Percentiles rank a stretch among this genome's conserved stretches.
Evolutionary conservation across 1,140 invertebrate genomes (phyloP).

Genomic region (Macrobrachium nipponense): DNA sequence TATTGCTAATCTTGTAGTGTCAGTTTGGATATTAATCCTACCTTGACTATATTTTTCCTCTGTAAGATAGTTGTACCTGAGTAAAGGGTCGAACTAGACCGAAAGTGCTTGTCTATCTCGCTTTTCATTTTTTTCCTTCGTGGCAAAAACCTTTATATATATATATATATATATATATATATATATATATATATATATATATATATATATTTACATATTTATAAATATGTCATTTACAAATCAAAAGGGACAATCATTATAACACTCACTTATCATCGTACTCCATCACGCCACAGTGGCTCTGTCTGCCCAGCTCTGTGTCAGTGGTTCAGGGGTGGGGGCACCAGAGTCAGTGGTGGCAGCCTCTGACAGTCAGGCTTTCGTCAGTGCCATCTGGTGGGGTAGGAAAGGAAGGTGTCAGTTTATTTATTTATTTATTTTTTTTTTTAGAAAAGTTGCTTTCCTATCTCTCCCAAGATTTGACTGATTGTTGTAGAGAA

Average conservation of each 20-base stretch:
- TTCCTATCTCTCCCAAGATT: background rate
- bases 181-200: background rate
- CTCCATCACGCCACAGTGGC: conserved; percentile 70
- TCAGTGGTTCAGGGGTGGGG: conserved; percentile 69
- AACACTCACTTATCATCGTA: conserved; percentile 67
- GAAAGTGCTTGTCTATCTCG: too few relatives aligned
- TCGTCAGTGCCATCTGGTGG: conserved; percentile 55
- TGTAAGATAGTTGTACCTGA: too few relatives aligned
- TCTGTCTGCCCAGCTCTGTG: conserved; percentile 69
- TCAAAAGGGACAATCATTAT: too few relatives aligned
- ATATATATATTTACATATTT: background rate
- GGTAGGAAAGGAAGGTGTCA: background rate
- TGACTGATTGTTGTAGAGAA: background rate
- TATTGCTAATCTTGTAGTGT: too few relatives aligned
- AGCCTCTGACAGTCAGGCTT: conserved; percentile 70
- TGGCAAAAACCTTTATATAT: background rate
- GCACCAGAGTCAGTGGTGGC: conserved; percentile 72
- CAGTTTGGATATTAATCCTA: too few relatives aligned
- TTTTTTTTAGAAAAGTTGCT: background rate
- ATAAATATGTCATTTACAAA: background rate
- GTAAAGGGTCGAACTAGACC: too few relatives aligned
- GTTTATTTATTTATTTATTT: background rate
- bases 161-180: conserved; percentile 12
- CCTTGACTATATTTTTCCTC: too few relatives aligned
- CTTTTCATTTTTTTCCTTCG: too few relatives aligned